A percentile compares a stretch with the other conserved stretches of the same genome.
These are phyloP conservation scores for Harpalus rubripes DNA, from an alignment of 2,888 invertebrate genomes.

Conservation along the genomic window DNA sequence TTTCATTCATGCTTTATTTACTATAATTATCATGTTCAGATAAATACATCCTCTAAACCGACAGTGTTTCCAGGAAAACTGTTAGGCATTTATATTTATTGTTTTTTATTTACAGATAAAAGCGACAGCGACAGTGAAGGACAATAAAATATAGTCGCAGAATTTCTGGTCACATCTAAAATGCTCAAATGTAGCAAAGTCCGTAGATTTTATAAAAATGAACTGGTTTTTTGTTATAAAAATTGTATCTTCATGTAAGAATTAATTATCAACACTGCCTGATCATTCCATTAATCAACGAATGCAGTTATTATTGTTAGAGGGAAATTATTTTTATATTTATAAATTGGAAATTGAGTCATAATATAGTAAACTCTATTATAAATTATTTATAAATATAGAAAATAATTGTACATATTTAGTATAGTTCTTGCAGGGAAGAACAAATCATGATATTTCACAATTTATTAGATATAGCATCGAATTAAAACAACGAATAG, in stretches of 20 bases:
- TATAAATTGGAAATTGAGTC: conserved; percentile 47
- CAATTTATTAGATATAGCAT: conserved; percentile 9
- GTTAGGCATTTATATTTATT: conserved; percentile 32
- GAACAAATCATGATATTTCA: conserved; percentile 50
- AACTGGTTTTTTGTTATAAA: conserved; percentile 55
- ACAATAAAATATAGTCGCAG: conserved; percentile 80
- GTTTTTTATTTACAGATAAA: conserved; percentile 85
- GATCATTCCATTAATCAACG: conserved; percentile 39
- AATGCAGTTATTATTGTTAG: conserved; percentile 28
- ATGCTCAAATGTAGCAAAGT: conserved; percentile 66
- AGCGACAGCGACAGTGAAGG: conserved; percentile 97
- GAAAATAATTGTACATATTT: conserved; percentile 65
- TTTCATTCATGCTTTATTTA: not conserved
- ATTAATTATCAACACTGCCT: conserved; percentile 43
- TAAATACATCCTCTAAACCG: not conserved
- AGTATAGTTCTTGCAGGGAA: conserved; percentile 45
- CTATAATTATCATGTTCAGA: not conserved
- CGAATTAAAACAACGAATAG: conserved; percentile 5
- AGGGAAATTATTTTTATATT: conserved; percentile 51
- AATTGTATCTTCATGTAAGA: conserved; percentile 25
- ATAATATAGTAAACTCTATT: conserved; percentile 21
- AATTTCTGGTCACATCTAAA: conserved; percentile 65
- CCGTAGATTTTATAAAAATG: conserved; percentile 44
- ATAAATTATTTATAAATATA: conserved; percentile 64
- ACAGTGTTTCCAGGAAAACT: conserved; percentile 8